Conservation (phyloP, 2,888 invertebrate genomes). For the Amiota mariae region DNA sequence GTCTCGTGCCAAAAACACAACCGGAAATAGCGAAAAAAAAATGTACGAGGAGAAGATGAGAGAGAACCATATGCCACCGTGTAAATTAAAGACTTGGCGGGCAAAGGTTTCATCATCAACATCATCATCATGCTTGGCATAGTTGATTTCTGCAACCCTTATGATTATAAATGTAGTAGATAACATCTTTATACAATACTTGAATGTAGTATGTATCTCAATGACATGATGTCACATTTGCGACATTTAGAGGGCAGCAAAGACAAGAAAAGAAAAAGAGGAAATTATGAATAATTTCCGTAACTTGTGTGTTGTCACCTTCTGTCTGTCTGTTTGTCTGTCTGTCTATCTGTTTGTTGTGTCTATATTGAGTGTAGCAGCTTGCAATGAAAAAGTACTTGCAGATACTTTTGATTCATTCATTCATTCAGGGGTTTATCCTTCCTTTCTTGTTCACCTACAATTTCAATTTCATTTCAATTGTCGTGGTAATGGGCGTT, state of each 20-base stretch:
- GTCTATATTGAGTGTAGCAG: constrained; percentile 46
- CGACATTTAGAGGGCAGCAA: constrained; percentile 13
- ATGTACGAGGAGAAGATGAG: background rate
- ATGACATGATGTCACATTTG: constrained; percentile 12
- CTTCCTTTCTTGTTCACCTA: constrained; percentile 8
- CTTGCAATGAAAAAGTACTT: constrained; percentile 56
- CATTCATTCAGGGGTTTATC: background rate
- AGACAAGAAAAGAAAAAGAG: constrained; percentile 37
- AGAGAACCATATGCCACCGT: constrained; percentile 21
- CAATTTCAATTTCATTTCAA: constrained; percentile 26
- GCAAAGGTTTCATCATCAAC: background rate
- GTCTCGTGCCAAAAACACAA: constrained; percentile 19
- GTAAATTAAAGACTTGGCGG: constrained; percentile 23
- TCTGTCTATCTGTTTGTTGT: constrained; percentile 11
- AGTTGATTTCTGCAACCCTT: constrained; percentile 20
- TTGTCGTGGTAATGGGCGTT: constrained; percentile 56
- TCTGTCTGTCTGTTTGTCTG: constrained; percentile 9
- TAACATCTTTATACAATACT: constrained; percentile 13
- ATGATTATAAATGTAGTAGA: constrained; percentile 15
- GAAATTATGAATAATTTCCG: constrained; percentile 68
- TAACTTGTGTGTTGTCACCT: constrained; percentile 53
- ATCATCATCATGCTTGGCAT: too few relatives aligned
- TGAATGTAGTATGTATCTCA: constrained; percentile 3
- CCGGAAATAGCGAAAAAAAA: constrained; percentile 2
- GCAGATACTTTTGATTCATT: constrained; percentile 32